Base-by-base conservation (phyloP, 2,797 vertebrate genomes). In the Gallirallus australis region DNA sequence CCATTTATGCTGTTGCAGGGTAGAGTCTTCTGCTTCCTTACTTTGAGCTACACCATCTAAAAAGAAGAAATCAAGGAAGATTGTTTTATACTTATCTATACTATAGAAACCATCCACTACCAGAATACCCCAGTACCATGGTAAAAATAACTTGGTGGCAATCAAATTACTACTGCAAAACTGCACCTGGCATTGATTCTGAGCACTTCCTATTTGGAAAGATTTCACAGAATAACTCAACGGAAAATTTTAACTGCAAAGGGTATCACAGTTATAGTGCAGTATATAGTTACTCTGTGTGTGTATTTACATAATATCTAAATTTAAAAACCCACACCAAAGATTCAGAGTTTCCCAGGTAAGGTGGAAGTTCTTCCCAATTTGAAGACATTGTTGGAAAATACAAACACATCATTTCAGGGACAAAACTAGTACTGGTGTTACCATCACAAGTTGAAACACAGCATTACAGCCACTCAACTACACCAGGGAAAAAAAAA, bases 11-110 rank as follows among this genome's bases (percentile, higher is more conserved):
- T 81, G 91, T 69, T 40, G n/a, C 31, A 81, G 52, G 12, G 28
- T 40, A 24, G 47, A n/a, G 2, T 81, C 83, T 60, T 92, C 95
- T 47, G 27, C 42, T 83, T 89, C 84, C 47, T 90, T 57, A 59
- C 12, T 64, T n/a, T 64, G 45, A 66, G 25, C 17, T 28, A 40
- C n/a, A 59, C 13, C 35, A 72, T 52, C 96, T 97, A 69, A 82
- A 94, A 90, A 59, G 6, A 93, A 39, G 13, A 66, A 64, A 90
- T 53, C 3, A 50, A 95, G 40, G 77, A 75, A 47, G 2, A 23
- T 42, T 33, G 11, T 54, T 86, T 77, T 42, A 28, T 12, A 56
- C 3, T 47, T 35, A 37, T 4, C 13, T 48, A 12, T 30, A 52
- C 19, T n/a, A 47, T 0, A 75, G n/a, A 70, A 85, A 56, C 3